Evolutionary conservation across 2,888 invertebrate genomes (phyloP).

Genomic region (Aleiodes testaceus): DNA sequence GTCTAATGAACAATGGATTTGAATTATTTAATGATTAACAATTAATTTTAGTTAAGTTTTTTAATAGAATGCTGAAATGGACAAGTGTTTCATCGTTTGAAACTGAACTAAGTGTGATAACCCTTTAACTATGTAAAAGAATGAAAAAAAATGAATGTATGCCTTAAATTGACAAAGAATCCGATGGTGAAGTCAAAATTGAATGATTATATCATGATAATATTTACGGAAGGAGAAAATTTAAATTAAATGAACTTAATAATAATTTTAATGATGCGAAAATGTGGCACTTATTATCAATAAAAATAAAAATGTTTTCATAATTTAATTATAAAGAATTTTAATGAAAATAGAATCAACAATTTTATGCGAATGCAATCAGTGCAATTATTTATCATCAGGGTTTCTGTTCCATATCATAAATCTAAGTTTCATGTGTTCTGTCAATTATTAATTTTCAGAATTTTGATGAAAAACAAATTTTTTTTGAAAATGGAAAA

Average conservation of each 20-base stretch:
- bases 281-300: slow-evolving; percentile 31
- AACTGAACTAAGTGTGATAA: too few species aligned
- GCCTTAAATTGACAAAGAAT: slow-evolving; percentile 9
- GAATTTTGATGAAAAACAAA: neutral
- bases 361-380: slow-evolving; percentile 35
- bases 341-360: neutral
- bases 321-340: slow-evolving; percentile 11
- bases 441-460: neutral
- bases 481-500: neutral
- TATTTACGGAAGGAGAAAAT: too few species aligned
- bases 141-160: neutral
- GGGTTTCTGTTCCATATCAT: slow-evolving; percentile 49
- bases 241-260: too few species aligned
- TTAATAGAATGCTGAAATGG: neutral
- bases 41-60: too few species aligned
- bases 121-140: neutral
- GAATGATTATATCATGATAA: too few species aligned
- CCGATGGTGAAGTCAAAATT: too few species aligned
- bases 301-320: slow-evolving; percentile 40
- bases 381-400: slow-evolving; percentile 38
- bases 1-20: too few species aligned
- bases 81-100: neutral
- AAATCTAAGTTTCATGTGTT: neutral
- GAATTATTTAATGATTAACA: too few species aligned
- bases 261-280: too few species aligned